These are phyloP conservation scores for Ennomos quercinarius DNA, from an alignment of 2,888 invertebrate genomes.

Conservation along the genomic window DNA sequence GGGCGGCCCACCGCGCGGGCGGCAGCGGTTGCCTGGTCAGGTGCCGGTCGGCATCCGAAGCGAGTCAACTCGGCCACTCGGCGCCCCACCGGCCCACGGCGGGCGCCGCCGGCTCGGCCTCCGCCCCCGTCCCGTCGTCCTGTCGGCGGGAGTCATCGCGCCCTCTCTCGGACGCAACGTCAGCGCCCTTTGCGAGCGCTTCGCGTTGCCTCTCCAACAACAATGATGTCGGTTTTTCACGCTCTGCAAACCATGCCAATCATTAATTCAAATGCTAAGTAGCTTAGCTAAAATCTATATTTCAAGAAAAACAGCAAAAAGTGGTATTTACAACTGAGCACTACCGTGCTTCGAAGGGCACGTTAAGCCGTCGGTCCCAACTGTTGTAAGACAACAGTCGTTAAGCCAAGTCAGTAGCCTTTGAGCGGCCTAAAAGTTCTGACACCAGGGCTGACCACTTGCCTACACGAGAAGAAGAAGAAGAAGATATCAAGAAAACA, in stretches of 20 bases:
- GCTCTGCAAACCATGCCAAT: conserved; percentile 83
- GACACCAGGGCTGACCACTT: too few species aligned
- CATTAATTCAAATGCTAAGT: too few species aligned
- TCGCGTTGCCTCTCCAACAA: conserved; percentile 88
- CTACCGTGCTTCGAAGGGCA: too few species aligned
- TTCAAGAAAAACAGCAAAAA: too few species aligned
- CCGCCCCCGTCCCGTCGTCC: conserved; percentile 60
- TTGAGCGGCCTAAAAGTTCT: too few species aligned
- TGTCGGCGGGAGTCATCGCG: conserved; percentile 53
- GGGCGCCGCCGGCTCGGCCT: conserved; percentile 88
- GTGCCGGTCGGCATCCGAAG: conserved; percentile 76
- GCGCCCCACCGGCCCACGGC: conserved; percentile 96
- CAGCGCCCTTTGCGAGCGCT: conserved; percentile 86
- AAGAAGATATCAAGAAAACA: too few species aligned
- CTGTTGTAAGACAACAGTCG: too few species aligned
- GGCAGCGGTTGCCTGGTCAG: conserved; percentile 62
- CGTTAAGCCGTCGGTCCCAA: too few species aligned
- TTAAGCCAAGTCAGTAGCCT: too few species aligned
- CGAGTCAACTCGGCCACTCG: conserved; percentile 99
- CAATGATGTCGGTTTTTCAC: conserved; percentile 89
- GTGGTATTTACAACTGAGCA: too few species aligned
- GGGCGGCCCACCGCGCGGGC: conserved; percentile 56
- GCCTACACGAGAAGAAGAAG: too few species aligned
- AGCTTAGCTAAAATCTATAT: too few species aligned
- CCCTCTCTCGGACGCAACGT: conserved; percentile 62